Evolutionary conservation across 2,797 vertebrate genomes (phyloP).

Genomic region (Oreonectes daqikongensis): DNA sequence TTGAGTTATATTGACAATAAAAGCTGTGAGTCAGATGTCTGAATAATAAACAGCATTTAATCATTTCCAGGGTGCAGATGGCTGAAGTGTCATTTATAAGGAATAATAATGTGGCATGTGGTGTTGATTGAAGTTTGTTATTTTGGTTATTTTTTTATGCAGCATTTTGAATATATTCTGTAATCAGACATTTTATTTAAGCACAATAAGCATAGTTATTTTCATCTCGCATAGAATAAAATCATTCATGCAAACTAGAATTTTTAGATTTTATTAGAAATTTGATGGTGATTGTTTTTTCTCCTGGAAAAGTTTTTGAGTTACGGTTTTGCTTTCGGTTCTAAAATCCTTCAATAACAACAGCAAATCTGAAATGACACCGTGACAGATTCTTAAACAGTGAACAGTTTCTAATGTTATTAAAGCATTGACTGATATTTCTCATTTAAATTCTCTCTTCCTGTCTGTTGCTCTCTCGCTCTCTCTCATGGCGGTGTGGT

Average conservation of each 20-base stretch:
- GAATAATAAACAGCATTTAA: not conserved
- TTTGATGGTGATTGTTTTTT: too few relatives aligned
- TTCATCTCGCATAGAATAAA: too few relatives aligned
- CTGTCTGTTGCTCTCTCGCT: not conserved
- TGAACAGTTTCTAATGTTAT: not conserved
- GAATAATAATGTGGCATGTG: not conserved
- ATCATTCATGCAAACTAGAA: too few relatives aligned
- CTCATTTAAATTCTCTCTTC: slow-evolving; percentile 7
- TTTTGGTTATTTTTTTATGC: too few relatives aligned
- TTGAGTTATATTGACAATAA: not conserved
- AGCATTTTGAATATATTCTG: too few relatives aligned
- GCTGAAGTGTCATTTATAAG: not conserved
- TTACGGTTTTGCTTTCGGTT: too few relatives aligned
- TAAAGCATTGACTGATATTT: not conserved
- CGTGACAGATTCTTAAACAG: not conserved
- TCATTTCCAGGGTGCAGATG: not conserved
- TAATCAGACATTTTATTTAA: too few relatives aligned
- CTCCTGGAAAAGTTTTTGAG: too few relatives aligned
- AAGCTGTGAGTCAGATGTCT: not conserved
- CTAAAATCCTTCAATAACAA: not conserved
- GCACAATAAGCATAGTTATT: too few relatives aligned
- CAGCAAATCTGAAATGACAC: not conserved
- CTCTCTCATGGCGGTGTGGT: slow-evolving; percentile 44
- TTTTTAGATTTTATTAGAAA: too few relatives aligned
- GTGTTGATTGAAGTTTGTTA: too few relatives aligned